phyloP scores from a whole-genome alignment of 2,113 vertebrate species.

The Entelurus aequoreus region DNA sequence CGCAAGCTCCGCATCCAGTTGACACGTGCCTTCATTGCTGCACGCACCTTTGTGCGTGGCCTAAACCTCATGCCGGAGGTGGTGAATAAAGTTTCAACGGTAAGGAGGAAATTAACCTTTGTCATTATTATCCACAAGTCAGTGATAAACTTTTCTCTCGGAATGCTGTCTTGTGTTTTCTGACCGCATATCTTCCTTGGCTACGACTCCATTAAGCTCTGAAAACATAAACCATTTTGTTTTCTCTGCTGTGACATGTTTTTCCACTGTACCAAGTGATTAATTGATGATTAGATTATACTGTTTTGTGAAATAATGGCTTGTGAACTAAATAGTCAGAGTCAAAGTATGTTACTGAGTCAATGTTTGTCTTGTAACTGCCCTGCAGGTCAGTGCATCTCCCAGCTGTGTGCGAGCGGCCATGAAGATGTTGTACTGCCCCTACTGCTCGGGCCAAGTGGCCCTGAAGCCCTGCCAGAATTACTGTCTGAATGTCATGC shows the following conservation, averaged over 20 bases:
- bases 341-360: slow-evolving; percentile 17
- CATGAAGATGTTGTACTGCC: slow-evolving; percentile 96
- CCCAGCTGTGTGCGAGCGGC: slow-evolving; percentile 81
- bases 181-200: slow-evolving; percentile 22
- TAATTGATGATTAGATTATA: slow-evolving; percentile 42
- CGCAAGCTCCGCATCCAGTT: slow-evolving; percentile 92
- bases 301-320: slow-evolving; percentile 22
- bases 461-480: slow-evolving; percentile 92
- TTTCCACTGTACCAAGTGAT: slow-evolving; percentile 42
- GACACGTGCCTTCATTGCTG: slow-evolving; percentile 84
- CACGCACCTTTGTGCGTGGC: slow-evolving; percentile 88
- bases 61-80: slow-evolving; percentile 82
- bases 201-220: slow-evolving; percentile 17
- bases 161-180: slow-evolving; percentile 4
- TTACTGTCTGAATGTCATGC: slow-evolving; percentile 96
- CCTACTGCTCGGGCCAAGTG: slow-evolving; percentile 88
- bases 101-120: slow-evolving; percentile 2
- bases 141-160: slow-evolving; percentile 1
- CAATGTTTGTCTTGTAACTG: slow-evolving; percentile 19
- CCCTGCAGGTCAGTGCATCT: slow-evolving; percentile 83
- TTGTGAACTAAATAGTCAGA: slow-evolving; percentile 19
- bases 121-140: slow-evolving; percentile 3
- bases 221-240: slow-evolving; percentile 38
- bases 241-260: slow-evolving; percentile 32
- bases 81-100: slow-evolving; percentile 85